Evolutionary conservation across 2,113 vertebrate species (phyloP).

Genomic region (Neomonachus schauinslandi): DNA sequence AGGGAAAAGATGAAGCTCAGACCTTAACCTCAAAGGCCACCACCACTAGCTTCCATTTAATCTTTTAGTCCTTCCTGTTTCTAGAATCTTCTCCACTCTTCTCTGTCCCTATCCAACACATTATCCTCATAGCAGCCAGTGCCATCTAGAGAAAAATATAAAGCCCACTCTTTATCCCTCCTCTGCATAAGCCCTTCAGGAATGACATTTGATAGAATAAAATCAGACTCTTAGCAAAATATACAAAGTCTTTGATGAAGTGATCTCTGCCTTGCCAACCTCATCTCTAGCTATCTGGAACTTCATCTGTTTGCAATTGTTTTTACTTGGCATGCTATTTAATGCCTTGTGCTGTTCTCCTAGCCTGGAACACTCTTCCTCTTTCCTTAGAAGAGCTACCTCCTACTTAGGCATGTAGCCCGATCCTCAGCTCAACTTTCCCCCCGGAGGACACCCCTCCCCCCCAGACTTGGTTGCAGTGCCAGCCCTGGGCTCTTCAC

Average conservation of each 20-base stretch:
- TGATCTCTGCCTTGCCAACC: not conserved
- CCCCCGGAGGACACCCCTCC: not conserved
- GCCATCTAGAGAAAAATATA: not conserved
- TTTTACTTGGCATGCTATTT: not conserved
- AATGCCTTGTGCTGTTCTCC: not conserved
- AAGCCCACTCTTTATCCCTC: not conserved
- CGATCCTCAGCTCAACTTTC: not conserved
- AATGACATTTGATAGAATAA: not conserved
- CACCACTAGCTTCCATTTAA: not conserved
- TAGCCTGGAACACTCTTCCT: not conserved
- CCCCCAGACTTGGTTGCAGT: no score
- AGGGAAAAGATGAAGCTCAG: not conserved
- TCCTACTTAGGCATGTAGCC: not conserved
- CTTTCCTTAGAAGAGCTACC: not conserved
- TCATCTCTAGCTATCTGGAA: not conserved
- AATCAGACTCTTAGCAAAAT: not conserved
- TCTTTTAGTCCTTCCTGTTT: not conserved
- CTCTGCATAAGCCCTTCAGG: not conserved
- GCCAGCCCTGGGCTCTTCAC: not conserved
- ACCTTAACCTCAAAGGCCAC: not conserved
- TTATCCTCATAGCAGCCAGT: not conserved
- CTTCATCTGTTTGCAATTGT: not conserved
- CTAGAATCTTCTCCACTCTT: not conserved
- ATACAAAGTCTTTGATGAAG: not conserved
- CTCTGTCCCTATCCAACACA: not conserved